Conservation (phyloP, 2,888 invertebrate species). For the Tetanocera ferruginea region DNA sequence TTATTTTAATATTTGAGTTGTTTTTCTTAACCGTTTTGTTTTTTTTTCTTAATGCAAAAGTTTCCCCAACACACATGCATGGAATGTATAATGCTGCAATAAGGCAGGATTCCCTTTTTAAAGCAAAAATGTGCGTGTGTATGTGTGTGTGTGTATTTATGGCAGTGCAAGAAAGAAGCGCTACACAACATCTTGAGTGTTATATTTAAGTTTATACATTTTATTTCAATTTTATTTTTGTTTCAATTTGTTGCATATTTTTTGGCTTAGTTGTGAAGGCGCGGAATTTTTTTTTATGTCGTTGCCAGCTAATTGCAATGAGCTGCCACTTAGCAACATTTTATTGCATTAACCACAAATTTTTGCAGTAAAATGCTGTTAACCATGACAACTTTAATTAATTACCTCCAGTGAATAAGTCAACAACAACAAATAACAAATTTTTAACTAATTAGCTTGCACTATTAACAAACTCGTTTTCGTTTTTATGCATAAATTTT, state of each 20-base stretch:
- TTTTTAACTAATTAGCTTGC: no score
- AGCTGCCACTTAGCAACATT: not conserved
- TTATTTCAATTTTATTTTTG: no score
- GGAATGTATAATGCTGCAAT: not conserved
- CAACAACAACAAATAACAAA: not conserved
- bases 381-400: not conserved
- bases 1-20: no score
- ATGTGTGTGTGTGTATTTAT: not conserved
- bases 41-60: not conserved
- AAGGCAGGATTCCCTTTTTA: not conserved
- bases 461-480: no score
- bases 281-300: not conserved
- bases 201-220: no score
- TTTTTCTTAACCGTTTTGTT: no score
- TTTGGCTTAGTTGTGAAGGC: not conserved
- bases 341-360: not conserved
- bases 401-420: not conserved
- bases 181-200: not conserved
- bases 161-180: not conserved
- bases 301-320: not conserved
- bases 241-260: no score
- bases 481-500: no score
- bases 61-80: not conserved
- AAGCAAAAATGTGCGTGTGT: not conserved
- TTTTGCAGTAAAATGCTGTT: not conserved